Evolutionary conservation across 2,113 vertebrate species (phyloP).

Genomic region (Rhegmatorhina hoffmannsi): DNA sequence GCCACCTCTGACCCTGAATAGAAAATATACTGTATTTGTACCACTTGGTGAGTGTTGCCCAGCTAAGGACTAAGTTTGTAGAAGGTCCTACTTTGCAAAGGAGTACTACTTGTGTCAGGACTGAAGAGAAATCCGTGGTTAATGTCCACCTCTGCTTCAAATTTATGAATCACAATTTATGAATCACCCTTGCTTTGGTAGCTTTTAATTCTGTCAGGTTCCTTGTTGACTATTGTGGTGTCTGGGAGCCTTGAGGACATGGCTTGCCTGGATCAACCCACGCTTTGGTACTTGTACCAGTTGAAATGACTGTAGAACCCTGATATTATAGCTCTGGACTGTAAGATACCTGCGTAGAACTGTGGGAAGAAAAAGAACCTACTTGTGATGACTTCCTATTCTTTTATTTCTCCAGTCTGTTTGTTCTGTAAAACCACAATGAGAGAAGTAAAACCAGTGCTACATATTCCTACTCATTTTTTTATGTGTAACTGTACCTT

Average conservation of each 20-base stretch:
- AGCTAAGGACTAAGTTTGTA: neutral
- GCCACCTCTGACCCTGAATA: neutral
- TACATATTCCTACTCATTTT: neutral
- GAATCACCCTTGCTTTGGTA: neutral
- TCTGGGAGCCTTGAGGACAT: neutral
- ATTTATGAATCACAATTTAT: neutral
- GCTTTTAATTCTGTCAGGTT: neutral
- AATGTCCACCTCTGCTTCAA: neutral
- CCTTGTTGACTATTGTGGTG: neutral
- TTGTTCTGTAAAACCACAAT: constrained; percentile 13
- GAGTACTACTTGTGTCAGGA: neutral
- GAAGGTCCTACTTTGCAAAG: neutral
- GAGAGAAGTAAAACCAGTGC: neutral
- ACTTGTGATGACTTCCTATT: neutral
- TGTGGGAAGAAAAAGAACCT: neutral
- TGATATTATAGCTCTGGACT: neutral
- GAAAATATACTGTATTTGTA: neutral
- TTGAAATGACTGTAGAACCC: neutral
- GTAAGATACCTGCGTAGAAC: neutral
- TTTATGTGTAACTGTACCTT: neutral
- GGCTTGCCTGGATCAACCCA: neutral
- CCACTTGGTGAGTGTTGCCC: neutral
- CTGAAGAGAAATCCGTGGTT: neutral
- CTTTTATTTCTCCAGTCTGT: neutral
- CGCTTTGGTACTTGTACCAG: neutral